phyloP scores from a whole-genome alignment of 2,888 invertebrate species.

The Anaspis maculata region DNA sequence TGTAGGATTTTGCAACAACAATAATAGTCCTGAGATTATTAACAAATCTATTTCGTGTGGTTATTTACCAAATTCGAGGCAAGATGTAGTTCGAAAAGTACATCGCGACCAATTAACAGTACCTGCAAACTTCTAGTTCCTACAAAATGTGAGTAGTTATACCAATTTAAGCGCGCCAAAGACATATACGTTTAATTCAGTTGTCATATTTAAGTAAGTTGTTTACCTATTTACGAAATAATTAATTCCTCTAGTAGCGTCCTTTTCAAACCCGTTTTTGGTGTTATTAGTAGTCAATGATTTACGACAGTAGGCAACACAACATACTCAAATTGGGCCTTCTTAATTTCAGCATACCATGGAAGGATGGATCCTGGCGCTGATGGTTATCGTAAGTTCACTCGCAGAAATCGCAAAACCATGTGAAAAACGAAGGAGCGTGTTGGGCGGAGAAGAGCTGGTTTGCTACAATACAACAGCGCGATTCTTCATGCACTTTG shows the following conservation, averaged over 20 bases:
- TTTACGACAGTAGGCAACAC: too few species aligned
- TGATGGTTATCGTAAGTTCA: too few species aligned
- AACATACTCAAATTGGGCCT: background rate
- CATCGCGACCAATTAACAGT: background rate
- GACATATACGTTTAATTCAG: too few species aligned
- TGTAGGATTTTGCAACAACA: too few species aligned
- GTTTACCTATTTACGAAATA: background rate
- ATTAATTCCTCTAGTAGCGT: background rate
- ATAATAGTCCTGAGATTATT: too few species aligned
- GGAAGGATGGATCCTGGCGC: background rate
- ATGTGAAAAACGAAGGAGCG: constrained; percentile 19
- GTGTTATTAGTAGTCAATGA: too few species aligned
- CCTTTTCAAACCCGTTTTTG: background rate
- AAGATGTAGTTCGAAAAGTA: background rate
- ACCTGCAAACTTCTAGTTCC: background rate
- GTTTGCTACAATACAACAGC: constrained; percentile 33
- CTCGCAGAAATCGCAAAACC: background rate
- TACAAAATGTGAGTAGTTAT: background rate
- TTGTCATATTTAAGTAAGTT: background rate
- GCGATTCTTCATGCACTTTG: constrained; percentile 30
- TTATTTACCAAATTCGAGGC: too few species aligned
- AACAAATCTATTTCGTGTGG: too few species aligned
- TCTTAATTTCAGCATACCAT: background rate
- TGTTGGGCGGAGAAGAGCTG: constrained; percentile 29
- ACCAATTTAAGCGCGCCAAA: too few species aligned